Conservation (phyloP, 2,888 invertebrate species). For the Halictus ligatus region DNA sequence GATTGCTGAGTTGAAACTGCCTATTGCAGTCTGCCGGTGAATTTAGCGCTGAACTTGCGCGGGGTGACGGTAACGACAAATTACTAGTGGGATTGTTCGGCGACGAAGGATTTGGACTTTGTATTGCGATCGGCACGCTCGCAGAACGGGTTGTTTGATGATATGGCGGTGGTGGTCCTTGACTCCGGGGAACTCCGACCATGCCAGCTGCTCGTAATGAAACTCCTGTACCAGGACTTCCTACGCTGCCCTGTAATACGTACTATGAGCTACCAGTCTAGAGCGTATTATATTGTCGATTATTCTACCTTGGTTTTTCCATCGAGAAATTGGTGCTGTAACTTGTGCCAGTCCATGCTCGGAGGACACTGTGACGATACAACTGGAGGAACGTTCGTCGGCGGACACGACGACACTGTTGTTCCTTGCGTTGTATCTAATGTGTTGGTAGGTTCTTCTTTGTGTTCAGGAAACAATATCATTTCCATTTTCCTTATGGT, state of each 20-base stretch:
- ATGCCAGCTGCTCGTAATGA: constrained; percentile 80
- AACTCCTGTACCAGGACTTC: constrained; percentile 76
- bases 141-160: constrained; percentile 91
- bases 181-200: constrained; percentile 85
- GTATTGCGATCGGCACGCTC: constrained; percentile 90
- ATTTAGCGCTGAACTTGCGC: constrained; percentile 89
- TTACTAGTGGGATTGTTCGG: constrained; percentile 90
- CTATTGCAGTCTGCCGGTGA: constrained; percentile 89
- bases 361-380: constrained; percentile 81
- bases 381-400: constrained; percentile 79
- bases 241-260: constrained; percentile 70
- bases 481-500: constrained; percentile 96
- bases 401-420: constrained; percentile 77
- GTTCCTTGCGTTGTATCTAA: constrained; percentile 82
- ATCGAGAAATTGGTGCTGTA: constrained; percentile 95
- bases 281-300: neutral
- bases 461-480: constrained; percentile 94
- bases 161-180: constrained; percentile 92
- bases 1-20: constrained; percentile 84
- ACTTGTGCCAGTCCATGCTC: constrained; percentile 94
- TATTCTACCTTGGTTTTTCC: constrained; percentile 87
- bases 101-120: constrained; percentile 90
- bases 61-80: constrained; percentile 90
- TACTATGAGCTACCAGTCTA: neutral
- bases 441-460: constrained; percentile 77